A percentile compares a stretch with the other conserved stretches of the same genome.
Conservation (phyloP, 2,888 invertebrate species). For the Molorchus minor region DNA sequence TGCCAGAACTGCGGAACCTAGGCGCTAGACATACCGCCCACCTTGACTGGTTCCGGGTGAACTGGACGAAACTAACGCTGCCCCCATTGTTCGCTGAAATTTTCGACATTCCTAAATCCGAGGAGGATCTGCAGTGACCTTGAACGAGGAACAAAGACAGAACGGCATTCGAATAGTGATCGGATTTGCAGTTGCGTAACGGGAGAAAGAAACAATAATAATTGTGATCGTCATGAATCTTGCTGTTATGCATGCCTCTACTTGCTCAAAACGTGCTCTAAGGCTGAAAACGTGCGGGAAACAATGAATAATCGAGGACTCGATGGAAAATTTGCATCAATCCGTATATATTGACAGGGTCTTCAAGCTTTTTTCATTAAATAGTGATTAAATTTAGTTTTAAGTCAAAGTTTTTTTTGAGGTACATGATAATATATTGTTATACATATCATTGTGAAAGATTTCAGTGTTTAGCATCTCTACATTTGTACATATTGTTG, state of each 20-base stretch:
- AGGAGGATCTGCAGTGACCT: conserved; percentile 70
- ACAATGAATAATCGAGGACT: conserved; percentile 30
- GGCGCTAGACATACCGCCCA: conserved; percentile 85
- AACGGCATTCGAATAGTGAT: conserved; percentile 24
- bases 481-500: conserved; percentile 51
- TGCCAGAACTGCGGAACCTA: conserved; percentile 82
- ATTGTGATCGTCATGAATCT: conserved; percentile 47
- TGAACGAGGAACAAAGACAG: conserved; percentile 24
- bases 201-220: conserved; percentile 26
- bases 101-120: conserved; percentile 92
- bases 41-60: conserved; percentile 89
- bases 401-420: conserved; percentile 39
- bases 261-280: conserved; percentile 54
- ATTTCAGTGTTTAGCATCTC: conserved; percentile 45
- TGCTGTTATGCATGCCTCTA: conserved; percentile 50
- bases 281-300: conserved; percentile 47
- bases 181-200: too few relatives aligned
- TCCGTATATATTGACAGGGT: conserved; percentile 53
- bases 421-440: conserved; percentile 45
- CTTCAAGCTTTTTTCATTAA: conserved; percentile 46
- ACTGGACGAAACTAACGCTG: conserved; percentile 85
- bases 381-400: conserved; percentile 42
- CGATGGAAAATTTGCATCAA: conserved; percentile 35
- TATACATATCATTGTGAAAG: conserved; percentile 54
- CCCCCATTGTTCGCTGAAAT: conserved; percentile 96